A percentile compares a stretch with the other conserved stretches of the same genome.
These are phyloP conservation scores for Anarsia innoxiella DNA, from an alignment of 2,888 invertebrate species.

Conservation along the genomic window DNA sequence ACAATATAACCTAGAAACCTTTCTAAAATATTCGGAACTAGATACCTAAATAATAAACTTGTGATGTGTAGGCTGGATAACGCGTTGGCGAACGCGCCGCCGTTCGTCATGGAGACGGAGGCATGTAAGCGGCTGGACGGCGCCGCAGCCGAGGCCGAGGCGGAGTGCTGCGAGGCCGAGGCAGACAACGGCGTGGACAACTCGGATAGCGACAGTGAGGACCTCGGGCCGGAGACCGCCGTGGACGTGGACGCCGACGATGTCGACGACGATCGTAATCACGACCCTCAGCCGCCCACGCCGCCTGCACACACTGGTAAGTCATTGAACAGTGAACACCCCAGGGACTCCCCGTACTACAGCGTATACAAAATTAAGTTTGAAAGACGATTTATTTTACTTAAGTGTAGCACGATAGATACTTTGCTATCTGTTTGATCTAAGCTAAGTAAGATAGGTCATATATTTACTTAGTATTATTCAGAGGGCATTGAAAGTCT, in stretches of 20 bases:
- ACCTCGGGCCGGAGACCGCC: constrained; percentile 85
- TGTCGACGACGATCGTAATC: constrained; percentile 42
- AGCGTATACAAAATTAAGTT: too few species aligned
- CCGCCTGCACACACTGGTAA: constrained; percentile 75
- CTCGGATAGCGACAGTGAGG: constrained; percentile 77
- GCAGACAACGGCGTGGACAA: constrained; percentile 56
- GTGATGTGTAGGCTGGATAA: constrained; percentile 55
- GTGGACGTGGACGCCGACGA: constrained; percentile 81
- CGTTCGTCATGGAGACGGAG: constrained; percentile 61
- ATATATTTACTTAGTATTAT: too few species aligned
- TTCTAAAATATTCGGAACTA: too few species aligned
- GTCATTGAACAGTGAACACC: too few species aligned
- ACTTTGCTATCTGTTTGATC: too few species aligned
- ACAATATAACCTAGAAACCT: too few species aligned
- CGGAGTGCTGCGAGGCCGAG: constrained; percentile 37
- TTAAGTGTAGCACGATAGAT: too few species aligned
- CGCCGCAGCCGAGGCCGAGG: constrained; percentile 36
- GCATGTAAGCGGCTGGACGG: constrained; percentile 48
- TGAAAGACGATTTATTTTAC: too few species aligned
- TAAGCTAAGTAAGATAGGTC: too few species aligned
- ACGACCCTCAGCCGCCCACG: constrained; percentile 71
- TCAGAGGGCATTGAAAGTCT: too few species aligned
- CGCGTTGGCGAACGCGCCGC: constrained; percentile 65
- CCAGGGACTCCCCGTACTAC: too few species aligned
- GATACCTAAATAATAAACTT: too few species aligned